Base-by-base conservation (phyloP, 2,797 vertebrate genomes). In the Sebastes vulpes region DNA sequence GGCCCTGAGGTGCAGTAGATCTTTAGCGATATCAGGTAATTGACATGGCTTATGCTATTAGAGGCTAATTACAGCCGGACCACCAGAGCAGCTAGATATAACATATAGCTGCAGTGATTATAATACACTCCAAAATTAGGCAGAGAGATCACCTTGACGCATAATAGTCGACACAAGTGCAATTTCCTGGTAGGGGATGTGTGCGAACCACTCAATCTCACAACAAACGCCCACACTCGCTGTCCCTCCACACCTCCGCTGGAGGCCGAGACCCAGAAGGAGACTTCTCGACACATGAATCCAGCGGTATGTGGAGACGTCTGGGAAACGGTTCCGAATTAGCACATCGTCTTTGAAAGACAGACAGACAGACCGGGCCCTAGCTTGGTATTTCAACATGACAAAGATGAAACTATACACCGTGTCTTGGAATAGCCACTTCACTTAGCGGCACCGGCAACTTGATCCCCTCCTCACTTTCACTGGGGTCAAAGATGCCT, bases 401-500 rank as follows among this genome's bases (percentile, higher is more conserved):
- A 92, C 93, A 90, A 95, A 95, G 93, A 94, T 89, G 93, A 90
- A 93, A 96, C 84, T 26, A 32, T 75, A 92, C 67, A 83, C 88
- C 6, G 5, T 32, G 73, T 87, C 94, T 91, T 86, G 89, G 93
- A 96, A 96, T 95, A 96, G 92, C 77, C 75, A 12, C 53, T 67
- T 83, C 86, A 80, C 72, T 91, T 71, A 85, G 53, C 72, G 9
- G 59, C 74, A 73, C 65, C n/a, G 3, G 91, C 73, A 94, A 95
- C 89, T 56, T n/a, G 83, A 95, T 88, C 90, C 66, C 75, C 71
- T 67, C 32, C 58, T 88, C 85, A 90, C 89, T 94, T 93, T 94
- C 89, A 72, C 81, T 58, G 58, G 78, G 82, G 79, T 89, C 84
- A 90, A 65, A 88, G 54, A 66, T 72, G 54, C n/a, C 1, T 69